Evolutionary conservation across 2,888 invertebrate genomes (phyloP), one percentile per base, ranked within the genome.

Genomic region (Augiades crinisus): DNA sequence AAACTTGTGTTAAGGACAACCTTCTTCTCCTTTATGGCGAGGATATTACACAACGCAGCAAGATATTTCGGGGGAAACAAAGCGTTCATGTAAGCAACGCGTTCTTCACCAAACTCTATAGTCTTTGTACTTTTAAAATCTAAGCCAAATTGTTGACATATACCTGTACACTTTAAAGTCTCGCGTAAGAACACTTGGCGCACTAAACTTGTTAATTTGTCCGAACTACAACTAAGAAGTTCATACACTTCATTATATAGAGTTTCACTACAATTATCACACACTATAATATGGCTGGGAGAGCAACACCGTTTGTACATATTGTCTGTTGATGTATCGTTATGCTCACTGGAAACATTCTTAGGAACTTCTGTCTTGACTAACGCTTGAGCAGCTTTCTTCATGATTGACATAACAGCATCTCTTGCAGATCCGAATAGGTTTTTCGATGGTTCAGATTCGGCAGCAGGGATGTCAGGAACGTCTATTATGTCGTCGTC

Each of bases 371-470:
- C 92, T 7, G 93, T 92, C 71, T 95, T 95, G 1, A 94, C 95
- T 62, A 97, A 88, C 27, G 94, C 96, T 81, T 95, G 94, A 5
- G 96, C 96, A 0, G 97, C 98, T 80, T 97, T 97, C 75, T 97
- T 97, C 49, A 98, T 96, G 60, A 98, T 96, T 38, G 95, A 96
- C 73, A 98, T 93, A 34, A 98, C 98, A 0, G 96, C 98, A 74
- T 98, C 97, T 63, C 95, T 93, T 2, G 97, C 97, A 7, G 95
- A 95, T 54, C 95, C 96, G 66, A 98, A 95, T 14, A 96, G 83
- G 75, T 95, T 95, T 63, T 93, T 93, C 8, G 91, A 86, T 7
- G 92, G 92, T 16, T 91, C 91, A 30, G 81, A 79, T 63, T 91
- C 84, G 3, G 75, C 75, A 43, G 83, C 75, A 1, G 89, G 87